Base-by-base conservation (phyloP, 2,888 invertebrate species). In the Prenolepis imparis region DNA sequence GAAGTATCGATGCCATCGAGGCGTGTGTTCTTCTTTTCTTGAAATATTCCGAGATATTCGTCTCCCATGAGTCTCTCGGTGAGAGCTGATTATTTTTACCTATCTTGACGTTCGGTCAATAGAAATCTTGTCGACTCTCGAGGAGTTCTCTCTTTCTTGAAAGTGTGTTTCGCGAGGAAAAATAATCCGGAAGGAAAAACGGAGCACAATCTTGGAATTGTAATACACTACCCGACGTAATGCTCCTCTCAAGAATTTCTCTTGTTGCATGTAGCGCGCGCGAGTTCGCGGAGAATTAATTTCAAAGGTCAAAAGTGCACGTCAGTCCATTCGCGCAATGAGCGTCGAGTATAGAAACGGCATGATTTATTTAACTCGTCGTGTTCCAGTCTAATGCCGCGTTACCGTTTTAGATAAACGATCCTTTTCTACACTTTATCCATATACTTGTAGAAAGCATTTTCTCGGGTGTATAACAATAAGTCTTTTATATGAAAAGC, bases 1-100 rank as follows among this genome's bases (percentile, higher is more conserved):
- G 18, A 24, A n/a, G 12, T 59, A 70, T 78, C 78, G 77, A 55
- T 24, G 39, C n/a, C n/a, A 21, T 21, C 12, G n/a, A 55, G 67
- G 24, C 24, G 36, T 11, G 15, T n/a, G 11, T 21, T 18, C 3
- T n/a, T 39, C 66, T n/a, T 91, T 91, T 89, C 89, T 87, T 86
- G 83, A 52, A 57, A 59, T 73, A 21, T 68, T 52, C 55, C 52
- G 63, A 61, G 57, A 55, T 52, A 39, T 18, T 36, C 32, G 9
- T 48, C 82, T 61, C 61, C 48, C 3, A 18, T 8, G 52, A 39
- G 21, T 63, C 24, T 63, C 24, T 28, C 59, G n/a, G 48, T 5
- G 57, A 59, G 57, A 18, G 24, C 15, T n/a, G 28, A 8, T 61
- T 41, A 61, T 44, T 64, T 63, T 64, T 64, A 32, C 9, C 15